These are phyloP conservation scores for Umimayanthus chanpuru DNA, from an alignment of 92 coral and sea anemone genomes.

Conservation along the genomic window DNA sequence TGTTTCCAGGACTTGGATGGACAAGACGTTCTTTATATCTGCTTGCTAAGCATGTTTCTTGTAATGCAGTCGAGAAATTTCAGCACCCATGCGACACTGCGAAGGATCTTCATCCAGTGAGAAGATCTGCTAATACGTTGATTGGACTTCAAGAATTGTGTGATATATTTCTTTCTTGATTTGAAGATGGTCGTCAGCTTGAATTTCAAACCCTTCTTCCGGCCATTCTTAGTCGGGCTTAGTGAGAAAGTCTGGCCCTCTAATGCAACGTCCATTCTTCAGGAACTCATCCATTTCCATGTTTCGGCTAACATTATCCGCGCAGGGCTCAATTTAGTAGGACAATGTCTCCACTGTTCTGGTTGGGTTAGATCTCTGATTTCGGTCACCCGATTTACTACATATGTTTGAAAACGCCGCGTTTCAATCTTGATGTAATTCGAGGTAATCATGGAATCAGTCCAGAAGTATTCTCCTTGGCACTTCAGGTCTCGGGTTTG, in stretches of 20 bases:
- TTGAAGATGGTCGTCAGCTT: slow-evolving; percentile 49
- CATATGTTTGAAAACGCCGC: slow-evolving; percentile 69
- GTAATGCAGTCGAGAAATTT: slow-evolving; percentile 54
- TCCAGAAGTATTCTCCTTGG: slow-evolving; percentile 53
- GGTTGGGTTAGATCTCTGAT: slow-evolving; percentile 59
- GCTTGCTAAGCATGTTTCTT: not conserved
- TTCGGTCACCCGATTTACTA: slow-evolving; percentile 66
- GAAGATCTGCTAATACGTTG: slow-evolving; percentile 47
- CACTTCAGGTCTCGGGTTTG: slow-evolving; percentile 49
- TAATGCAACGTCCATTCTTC: slow-evolving; percentile 61
- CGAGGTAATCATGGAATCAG: slow-evolving; percentile 65
- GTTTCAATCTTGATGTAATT: slow-evolving; percentile 63
- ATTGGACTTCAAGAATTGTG: not conserved
- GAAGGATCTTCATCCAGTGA: slow-evolving; percentile 47
- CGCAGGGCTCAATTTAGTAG: slow-evolving; percentile 67
- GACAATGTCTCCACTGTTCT: slow-evolving; percentile 72
- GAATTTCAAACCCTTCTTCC: slow-evolving; percentile 15
- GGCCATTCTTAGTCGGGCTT: slow-evolving; percentile 61
- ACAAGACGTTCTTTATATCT: slow-evolving; percentile 18
- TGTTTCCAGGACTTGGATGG: slow-evolving; percentile 45
- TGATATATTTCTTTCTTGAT: slow-evolving; percentile 41
- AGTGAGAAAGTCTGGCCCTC: slow-evolving; percentile 59
- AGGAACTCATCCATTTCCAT: slow-evolving; percentile 56
- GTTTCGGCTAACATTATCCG: slow-evolving; percentile 69
- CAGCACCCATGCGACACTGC: slow-evolving; percentile 49